Evolutionary conservation across 64 coral and sea anemone species (phyloP).

Genomic region (Porites australiensis): DNA sequence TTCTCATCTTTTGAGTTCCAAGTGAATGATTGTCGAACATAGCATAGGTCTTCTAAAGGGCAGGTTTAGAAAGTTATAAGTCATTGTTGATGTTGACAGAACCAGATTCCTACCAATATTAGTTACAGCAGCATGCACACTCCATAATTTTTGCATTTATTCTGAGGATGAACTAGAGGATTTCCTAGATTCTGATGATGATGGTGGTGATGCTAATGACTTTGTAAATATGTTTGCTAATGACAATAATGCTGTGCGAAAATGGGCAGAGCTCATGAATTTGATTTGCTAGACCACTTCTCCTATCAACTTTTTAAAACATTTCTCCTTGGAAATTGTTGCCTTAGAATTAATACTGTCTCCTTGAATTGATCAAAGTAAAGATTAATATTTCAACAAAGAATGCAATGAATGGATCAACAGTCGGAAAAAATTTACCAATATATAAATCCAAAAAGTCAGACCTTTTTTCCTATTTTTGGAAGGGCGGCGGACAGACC

Average conservation of each 20-base stretch:
- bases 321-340: too few relatives aligned
- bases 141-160: constrained; percentile 69
- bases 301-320: too few relatives aligned
- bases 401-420: too few relatives aligned
- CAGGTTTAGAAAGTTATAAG: constrained; percentile 38
- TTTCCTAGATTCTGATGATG: constrained; percentile 46
- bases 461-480: too few relatives aligned
- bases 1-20: constrained; percentile 41
- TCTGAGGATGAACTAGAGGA: constrained; percentile 48
- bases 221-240: constrained; percentile 63
- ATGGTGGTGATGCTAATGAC: constrained; percentile 44
- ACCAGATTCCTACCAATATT: constrained; percentile 49
- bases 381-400: too few relatives aligned
- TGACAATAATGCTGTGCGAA: constrained; percentile 53
- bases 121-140: constrained; percentile 67
- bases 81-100: constrained; percentile 67
- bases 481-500: too few relatives aligned
- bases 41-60: constrained; percentile 65
- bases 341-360: too few relatives aligned
- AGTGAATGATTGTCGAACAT: constrained; percentile 46
- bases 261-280: constrained; percentile 64
- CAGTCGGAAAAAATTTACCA: too few relatives aligned
- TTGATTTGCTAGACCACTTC: constrained; percentile 55
- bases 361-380: too few relatives aligned
- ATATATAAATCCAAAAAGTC: too few relatives aligned